Conservation (phyloP, 2,888 invertebrate genomes). For the Agrochola circellaris region DNA sequence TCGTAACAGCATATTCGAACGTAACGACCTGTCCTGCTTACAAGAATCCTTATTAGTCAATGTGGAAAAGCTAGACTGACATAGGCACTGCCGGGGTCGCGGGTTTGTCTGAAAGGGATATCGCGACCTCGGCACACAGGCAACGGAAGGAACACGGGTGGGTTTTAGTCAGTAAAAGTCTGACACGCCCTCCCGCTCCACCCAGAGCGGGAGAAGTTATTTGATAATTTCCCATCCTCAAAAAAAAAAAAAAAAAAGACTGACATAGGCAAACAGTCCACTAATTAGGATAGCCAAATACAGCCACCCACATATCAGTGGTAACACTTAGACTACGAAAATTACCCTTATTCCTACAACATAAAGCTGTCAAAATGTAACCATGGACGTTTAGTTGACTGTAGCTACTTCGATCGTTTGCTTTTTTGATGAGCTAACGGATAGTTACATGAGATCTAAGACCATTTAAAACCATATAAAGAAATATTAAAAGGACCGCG, state of each 20-base stretch:
- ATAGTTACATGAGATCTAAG: neutral
- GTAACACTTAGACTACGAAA: neutral
- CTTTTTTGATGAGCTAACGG: neutral
- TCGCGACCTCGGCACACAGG: too few relatives aligned
- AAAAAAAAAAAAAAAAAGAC: too few relatives aligned
- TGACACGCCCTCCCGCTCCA: too few relatives aligned
- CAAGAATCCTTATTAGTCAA: neutral
- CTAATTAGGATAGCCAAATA: conserved; percentile 13
- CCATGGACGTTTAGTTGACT: too few relatives aligned
- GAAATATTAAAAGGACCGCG: neutral
- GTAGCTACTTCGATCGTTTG: conserved; percentile 5
- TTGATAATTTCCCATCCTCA: too few relatives aligned
- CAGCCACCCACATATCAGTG: neutral
- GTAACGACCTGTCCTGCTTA: neutral
- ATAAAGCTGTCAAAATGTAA: neutral
- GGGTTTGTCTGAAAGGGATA: too few relatives aligned
- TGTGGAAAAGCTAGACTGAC: neutral
- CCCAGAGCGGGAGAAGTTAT: too few relatives aligned
- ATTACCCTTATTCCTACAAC: neutral
- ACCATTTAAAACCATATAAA: neutral
- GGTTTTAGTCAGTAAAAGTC: too few relatives aligned
- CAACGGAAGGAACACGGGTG: too few relatives aligned
- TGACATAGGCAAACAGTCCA: neutral
- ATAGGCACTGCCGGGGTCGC: too few relatives aligned
- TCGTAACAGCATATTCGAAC: neutral